Base-by-base conservation (phyloP, 2,113 vertebrate genomes). In the Plecturocebus donacophilus region DNA sequence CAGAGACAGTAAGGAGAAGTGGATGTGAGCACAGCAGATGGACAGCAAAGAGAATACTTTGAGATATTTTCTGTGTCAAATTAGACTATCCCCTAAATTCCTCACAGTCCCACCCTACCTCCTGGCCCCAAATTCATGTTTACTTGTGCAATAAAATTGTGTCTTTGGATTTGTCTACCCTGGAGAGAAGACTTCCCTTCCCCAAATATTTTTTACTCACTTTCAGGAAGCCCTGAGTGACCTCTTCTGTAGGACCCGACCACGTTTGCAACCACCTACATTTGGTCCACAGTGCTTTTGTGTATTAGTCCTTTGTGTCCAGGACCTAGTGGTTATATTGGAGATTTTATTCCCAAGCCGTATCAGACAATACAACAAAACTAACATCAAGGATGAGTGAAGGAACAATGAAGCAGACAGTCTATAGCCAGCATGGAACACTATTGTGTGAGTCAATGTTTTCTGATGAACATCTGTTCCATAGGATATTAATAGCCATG, bases 371-470 rank as follows among this genome's bases (percentile, higher is more conserved):
- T 47, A 42, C 45, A 58, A 64, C 25, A 42, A 27, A 61, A 52
- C 61, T 0, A 2, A 40, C 30, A 11, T 54, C 12, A 47, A 11
- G 40, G 66, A 38, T 10, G 27, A 40, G 23, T 8, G 11, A 58
- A 84, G 40, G 38, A 17, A 47, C 45, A 25, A 16, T 14, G 25
- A 77, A 68, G 19, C 75, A 81, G 52, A 45, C 8, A 80, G 61
- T 17, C 38, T 27, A 4, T 16, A 42, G 47, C 49, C 45, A 64
- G n/a, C 11, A 0, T 14, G 38, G 54, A 42, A 35, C 23, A 17
- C 25, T 38, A 5, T 20, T 6, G 0, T 58, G 14, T 13, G 49
- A 20, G 12, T 21, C 20, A 23, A 4, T 4, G n/a, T 52, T 9
- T 27, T 77, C 56, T 20, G 35, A 20, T 21, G 38, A 82, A 11